Evolutionary conservation across 2,797 vertebrate genomes (phyloP).

Genomic region (Atherinosoma microstoma): DNA sequence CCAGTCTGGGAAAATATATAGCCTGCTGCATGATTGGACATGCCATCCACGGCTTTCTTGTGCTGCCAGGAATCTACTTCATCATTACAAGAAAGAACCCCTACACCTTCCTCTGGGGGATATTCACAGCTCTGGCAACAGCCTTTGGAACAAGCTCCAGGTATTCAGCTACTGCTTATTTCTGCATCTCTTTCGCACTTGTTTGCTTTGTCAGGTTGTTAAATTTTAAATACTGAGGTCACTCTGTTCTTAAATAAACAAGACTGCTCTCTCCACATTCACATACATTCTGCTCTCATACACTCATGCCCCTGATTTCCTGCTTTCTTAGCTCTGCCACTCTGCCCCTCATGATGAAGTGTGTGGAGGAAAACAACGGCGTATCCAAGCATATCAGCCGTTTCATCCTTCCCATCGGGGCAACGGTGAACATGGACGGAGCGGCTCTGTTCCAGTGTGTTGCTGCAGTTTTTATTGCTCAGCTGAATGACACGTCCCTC

Average conservation of each 20-base stretch:
- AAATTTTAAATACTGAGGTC: constrained; percentile 19
- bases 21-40: constrained; percentile 90
- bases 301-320: constrained; percentile 1
- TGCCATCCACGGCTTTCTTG: constrained; percentile 86
- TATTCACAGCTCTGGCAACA: constrained; percentile 87
- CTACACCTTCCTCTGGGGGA: constrained; percentile 90
- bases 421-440: constrained; percentile 94
- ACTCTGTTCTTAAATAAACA: background rate
- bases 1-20: constrained; percentile 91
- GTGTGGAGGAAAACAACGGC: constrained; percentile 91
- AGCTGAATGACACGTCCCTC: constrained; percentile 83
- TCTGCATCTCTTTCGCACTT: background rate
- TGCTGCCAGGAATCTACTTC: constrained; percentile 90
- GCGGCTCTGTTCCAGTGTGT: constrained; percentile 93
- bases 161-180: constrained; percentile 62
- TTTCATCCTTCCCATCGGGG: constrained; percentile 92
- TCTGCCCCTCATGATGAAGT: constrained; percentile 92
- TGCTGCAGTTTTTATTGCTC: constrained; percentile 91
- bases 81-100: constrained; percentile 89
- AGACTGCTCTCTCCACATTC: background rate
- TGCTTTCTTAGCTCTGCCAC: constrained; percentile 86
- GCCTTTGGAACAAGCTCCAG: constrained; percentile 93
- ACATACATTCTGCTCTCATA: background rate
- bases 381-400: constrained; percentile 91
- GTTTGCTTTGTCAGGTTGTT: constrained; percentile 26